Conservation (phyloP, 2,797 vertebrate genomes). For the Intellagama lesueurii region DNA sequence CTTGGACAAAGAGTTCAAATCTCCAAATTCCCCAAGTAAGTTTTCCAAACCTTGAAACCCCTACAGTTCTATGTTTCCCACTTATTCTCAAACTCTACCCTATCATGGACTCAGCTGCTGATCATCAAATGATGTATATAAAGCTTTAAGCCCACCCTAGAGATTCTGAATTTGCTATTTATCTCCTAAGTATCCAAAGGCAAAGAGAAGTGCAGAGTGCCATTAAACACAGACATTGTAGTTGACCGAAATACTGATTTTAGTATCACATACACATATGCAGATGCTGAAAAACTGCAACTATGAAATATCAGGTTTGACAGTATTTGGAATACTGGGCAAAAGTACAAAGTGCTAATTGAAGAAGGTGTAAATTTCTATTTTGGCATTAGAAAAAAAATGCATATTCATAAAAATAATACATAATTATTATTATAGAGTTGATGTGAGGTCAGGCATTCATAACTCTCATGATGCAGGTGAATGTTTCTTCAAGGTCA, state of each 20-base stretch:
- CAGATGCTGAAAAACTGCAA: not conserved
- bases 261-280: not conserved
- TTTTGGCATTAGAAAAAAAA: conserved; percentile 24
- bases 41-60: not conserved
- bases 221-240: not conserved
- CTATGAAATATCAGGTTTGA: not conserved
- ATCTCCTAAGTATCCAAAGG: not conserved
- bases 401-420: conserved; percentile 17
- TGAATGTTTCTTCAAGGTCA: conserved; percentile 64
- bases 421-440: conserved; percentile 28
- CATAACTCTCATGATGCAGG: conserved; percentile 17
- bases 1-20: no score
- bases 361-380: conserved; percentile 20
- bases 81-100: not conserved
- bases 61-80: not conserved
- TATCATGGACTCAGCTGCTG: not conserved
- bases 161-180: not conserved
- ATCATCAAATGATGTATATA: not conserved
- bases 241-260: not conserved
- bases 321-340: not conserved
- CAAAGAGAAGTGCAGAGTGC: not conserved
- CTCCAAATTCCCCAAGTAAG: no score
- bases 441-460: conserved; percentile 1
- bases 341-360: conserved; percentile 30
- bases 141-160: not conserved